Evolutionary conservation across 1,140 invertebrate genomes (phyloP).

Genomic region (Microplitis mediator): DNA sequence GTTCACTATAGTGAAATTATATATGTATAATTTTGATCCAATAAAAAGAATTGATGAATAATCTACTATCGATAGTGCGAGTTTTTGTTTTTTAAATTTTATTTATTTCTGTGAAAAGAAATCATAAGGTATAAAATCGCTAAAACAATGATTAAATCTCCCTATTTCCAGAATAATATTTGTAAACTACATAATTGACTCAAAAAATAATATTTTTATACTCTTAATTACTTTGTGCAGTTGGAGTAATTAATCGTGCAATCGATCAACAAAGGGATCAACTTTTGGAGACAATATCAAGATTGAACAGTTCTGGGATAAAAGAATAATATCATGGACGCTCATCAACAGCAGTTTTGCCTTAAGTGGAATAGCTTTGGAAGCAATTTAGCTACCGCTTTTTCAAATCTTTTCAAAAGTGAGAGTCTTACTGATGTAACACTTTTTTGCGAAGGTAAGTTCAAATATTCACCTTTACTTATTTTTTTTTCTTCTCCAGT

Average conservation of each 20-base stretch:
- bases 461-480: neutral
- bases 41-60: no score
- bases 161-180: no score
- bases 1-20: no score
- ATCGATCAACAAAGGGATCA: constrained; percentile 46
- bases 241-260: constrained; percentile 57
- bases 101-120: no score
- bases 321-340: constrained; percentile 71
- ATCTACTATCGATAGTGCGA: no score
- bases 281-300: no score
- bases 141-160: no score
- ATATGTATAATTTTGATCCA: no score
- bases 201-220: no score
- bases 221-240: constrained; percentile 31
- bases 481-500: neutral
- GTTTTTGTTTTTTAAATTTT: no score
- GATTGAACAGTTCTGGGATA: constrained; percentile 43
- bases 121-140: no score
- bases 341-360: constrained; percentile 87
- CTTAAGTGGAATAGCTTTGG: constrained; percentile 92
- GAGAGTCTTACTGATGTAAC: constrained; percentile 89
- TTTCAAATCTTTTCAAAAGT: constrained; percentile 87
- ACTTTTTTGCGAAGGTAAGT: constrained; percentile 87
- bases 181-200: no score
- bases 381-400: constrained; percentile 84